These are phyloP conservation scores for Nasonovia ribisnigri DNA, from an alignment of 2,888 invertebrate genomes.

Conservation along the genomic window DNA sequence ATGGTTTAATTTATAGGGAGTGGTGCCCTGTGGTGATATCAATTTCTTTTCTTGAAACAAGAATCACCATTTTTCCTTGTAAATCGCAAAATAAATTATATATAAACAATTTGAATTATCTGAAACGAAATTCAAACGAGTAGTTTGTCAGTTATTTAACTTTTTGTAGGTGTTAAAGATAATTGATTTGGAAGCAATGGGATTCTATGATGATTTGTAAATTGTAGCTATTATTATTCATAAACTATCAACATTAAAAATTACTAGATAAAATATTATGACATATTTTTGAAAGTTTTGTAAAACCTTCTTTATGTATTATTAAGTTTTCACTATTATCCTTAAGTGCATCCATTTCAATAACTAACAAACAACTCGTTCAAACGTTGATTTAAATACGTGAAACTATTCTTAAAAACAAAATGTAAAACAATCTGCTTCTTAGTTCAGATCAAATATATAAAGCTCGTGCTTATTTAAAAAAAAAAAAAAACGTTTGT, in stretches of 20 bases:
- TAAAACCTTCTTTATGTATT: background rate
- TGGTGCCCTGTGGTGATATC: too few species aligned
- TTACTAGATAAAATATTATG: background rate
- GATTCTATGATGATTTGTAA: too few species aligned
- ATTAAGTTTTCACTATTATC: too few species aligned
- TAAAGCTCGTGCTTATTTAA: background rate
- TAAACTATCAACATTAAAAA: too few species aligned
- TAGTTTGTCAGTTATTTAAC: background rate
- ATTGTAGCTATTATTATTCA: too few species aligned
- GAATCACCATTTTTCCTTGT: background rate
- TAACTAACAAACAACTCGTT: background rate
- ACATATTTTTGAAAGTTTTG: background rate
- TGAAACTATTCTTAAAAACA: too few species aligned
- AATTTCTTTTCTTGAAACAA: background rate
- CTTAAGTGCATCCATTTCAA: background rate
- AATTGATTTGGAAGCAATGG: background rate
- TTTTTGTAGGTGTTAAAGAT: background rate
- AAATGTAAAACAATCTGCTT: background rate
- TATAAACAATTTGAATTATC: background rate
- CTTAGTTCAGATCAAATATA: background rate
- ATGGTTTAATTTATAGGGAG: too few species aligned
- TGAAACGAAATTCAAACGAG: background rate
- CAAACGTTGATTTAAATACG: background rate
- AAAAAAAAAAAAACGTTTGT: background rate
- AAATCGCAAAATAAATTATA: background rate